These are phyloP conservation scores for Lycaon pictus DNA, from an alignment of 2,113 vertebrate genomes.

Conservation along the genomic window DNA sequence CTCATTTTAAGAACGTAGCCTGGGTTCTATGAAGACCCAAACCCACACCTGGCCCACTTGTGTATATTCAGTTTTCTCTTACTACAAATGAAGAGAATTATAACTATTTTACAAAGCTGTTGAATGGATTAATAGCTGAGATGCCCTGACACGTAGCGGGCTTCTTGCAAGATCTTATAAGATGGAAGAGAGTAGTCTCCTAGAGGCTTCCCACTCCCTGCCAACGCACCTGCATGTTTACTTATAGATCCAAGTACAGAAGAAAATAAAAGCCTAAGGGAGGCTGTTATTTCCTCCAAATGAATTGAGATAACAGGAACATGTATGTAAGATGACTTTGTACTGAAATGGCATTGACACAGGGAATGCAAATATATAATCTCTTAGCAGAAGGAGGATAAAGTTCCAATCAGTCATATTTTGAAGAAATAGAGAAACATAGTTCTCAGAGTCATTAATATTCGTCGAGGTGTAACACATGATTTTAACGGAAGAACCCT, in stretches of 20 bases:
- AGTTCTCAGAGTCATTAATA: neutral
- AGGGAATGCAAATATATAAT: neutral
- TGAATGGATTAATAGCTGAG: neutral
- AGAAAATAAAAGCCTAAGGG: neutral
- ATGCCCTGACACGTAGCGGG: neutral
- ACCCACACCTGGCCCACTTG: neutral
- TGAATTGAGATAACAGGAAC: neutral
- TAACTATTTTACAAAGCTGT: neutral
- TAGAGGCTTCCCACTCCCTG: neutral
- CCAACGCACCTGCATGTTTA: neutral
- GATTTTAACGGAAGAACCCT: neutral
- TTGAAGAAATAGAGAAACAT: slow-evolving; percentile 12
- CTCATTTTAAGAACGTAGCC: slow-evolving; percentile 31
- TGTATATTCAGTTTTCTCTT: neutral
- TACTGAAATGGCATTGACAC: neutral
- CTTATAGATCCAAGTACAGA: neutral
- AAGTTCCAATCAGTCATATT: slow-evolving; percentile 1
- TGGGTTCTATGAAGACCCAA: neutral
- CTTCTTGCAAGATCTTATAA: neutral
- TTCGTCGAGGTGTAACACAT: neutral
- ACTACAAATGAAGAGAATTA: neutral
- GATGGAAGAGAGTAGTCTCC: neutral
- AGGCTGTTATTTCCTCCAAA: neutral
- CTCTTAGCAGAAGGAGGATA: neutral
- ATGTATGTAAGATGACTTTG: neutral